Evolutionary conservation across 2,888 invertebrate species (phyloP), one percentile per base, ranked within the genome.

Genomic region (Chrysolina oricalcia): DNA sequence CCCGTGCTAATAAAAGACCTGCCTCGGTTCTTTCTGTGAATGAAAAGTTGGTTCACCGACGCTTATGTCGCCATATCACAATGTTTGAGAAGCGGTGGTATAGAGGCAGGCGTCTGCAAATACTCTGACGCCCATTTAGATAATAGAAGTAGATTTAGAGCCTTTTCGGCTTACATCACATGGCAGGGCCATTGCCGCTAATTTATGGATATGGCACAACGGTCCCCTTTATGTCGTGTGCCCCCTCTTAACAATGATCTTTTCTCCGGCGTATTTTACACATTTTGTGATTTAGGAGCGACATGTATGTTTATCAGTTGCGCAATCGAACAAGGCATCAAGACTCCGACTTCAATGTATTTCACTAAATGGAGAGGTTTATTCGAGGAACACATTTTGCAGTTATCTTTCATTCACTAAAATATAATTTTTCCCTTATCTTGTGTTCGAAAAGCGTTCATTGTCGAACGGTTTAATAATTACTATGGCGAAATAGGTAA

Each of bases 141-240:
- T 88, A 88, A 87, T 87, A 87, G 86, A 86, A 86, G 86, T 85
- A 86, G 87, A 87, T 88, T 87, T 87, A 87, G 85, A 83, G 87
- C 87, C 84, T 86, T 87, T 86, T 87, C 86, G 87, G 86, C 85
- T 86, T 86, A 86, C 85, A 77, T 87, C 87, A 87, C 87, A 87
- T 85, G 85, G 83, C 86, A 48, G 86, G 81, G 83, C 85, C 84
- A 83, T 85, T 85, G 82, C 81, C 76, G 75, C 84, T 86, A 87
- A 87, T 87, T 87, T 87, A 87, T 87, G 85, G 85, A 84, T 87
- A 86, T 85, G 82, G 84, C 82, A 72, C 73, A 74, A 83, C 81
- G 81, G 83, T 82, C 76, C 82, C 82, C 85, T 78, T 77, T 75
- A 76, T 78, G 72, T 72, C 67, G 66, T 70, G 66, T 70, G 70